Percentiles rank a stretch among this genome's conserved stretches.
Evolutionary conservation across 1,140 invertebrate genomes (phyloP).

Genomic region (Lasaia peninsularis): DNA sequence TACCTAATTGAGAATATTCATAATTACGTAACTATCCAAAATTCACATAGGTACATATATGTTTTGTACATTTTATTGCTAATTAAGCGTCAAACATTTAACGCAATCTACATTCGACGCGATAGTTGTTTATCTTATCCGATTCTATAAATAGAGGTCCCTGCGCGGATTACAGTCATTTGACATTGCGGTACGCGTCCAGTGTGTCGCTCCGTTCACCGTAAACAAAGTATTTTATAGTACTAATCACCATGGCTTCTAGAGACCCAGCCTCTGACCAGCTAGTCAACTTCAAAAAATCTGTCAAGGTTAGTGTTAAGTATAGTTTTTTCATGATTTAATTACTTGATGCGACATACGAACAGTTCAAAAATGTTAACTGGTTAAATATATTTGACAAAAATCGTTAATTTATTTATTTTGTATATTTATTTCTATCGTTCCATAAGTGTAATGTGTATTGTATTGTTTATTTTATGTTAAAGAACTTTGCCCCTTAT

Average conservation of each 20-base stretch:
- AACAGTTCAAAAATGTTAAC: background rate
- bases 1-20: too few relatives aligned
- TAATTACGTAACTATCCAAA: background rate
- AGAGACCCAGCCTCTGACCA: constrained; percentile 84
- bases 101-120: constrained; percentile 14
- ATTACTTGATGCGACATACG: background rate
- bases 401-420: background rate
- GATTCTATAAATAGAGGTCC: constrained; percentile 60
- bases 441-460: background rate
- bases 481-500: constrained; percentile 26
- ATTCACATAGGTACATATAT: background rate
- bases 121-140: constrained; percentile 57
- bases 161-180: constrained; percentile 28
- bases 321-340: background rate
- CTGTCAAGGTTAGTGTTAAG: constrained; percentile 77
- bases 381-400: background rate
- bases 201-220: constrained; percentile 50
- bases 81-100: background rate
- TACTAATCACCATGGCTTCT: constrained; percentile 60
- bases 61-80: background rate
- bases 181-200: constrained; percentile 50
- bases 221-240: constrained; percentile 6
- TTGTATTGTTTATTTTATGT: background rate
- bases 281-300: constrained; percentile 82
- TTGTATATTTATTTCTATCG: constrained; percentile 14